These are phyloP conservation scores for Hipparchia semele DNA, from an alignment of 2,888 invertebrate genomes.

Conservation along the genomic window DNA sequence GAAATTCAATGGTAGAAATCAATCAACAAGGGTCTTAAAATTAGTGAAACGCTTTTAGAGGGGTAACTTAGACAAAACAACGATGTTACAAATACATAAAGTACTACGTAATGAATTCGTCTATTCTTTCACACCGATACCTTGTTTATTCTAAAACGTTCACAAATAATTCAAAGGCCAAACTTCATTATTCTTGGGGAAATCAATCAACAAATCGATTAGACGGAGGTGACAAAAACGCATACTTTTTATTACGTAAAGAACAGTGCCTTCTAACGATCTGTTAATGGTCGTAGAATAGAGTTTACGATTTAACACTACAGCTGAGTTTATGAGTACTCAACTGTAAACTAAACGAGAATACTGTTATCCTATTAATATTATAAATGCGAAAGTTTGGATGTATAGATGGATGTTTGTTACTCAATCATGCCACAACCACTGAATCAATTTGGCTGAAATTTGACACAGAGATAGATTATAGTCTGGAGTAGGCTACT, in stretches of 20 bases:
- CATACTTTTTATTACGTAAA: constrained; percentile 19
- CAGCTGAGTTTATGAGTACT: constrained; percentile 63
- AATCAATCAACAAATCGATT: constrained; percentile 23
- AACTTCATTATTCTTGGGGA: not conserved
- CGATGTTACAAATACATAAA: not conserved
- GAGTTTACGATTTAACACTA: constrained; percentile 72
- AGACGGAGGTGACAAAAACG: constrained; percentile 20
- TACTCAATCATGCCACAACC: too few species aligned
- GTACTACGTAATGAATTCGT: not conserved
- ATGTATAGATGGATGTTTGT: too few species aligned
- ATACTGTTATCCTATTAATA: not conserved
- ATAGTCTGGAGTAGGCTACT: too few species aligned
- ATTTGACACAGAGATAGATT: too few species aligned
- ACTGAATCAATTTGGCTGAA: too few species aligned
- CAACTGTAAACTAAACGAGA: constrained; percentile 44
- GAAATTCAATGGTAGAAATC: not conserved
- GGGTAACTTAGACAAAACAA: too few species aligned
- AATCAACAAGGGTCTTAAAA: constrained; percentile 8
- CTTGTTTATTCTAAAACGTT: not conserved
- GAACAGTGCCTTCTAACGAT: constrained; percentile 50
- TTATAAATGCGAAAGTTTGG: too few species aligned
- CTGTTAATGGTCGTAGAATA: constrained; percentile 66
- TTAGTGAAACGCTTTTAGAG: too few species aligned
- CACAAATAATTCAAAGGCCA: not conserved
- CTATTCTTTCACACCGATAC: not conserved